A percentile compares a stretch with the other conserved stretches of the same genome.
These are phyloP conservation scores for Neopelma chrysocephalum DNA, from an alignment of 2,797 vertebrate species.

Conservation along the genomic window DNA sequence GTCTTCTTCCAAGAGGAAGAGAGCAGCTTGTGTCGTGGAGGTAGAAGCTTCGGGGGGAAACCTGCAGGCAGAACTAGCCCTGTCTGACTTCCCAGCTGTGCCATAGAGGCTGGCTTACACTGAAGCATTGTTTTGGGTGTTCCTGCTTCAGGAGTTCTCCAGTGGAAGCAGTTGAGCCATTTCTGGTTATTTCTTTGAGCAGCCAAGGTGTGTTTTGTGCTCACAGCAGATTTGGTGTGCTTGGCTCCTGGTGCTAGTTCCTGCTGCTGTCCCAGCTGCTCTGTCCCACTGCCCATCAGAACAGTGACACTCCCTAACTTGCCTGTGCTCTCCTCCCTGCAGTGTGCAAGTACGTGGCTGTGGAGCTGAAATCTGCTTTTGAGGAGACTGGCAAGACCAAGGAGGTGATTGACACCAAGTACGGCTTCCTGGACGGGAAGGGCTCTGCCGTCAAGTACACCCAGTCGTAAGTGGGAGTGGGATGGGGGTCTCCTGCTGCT, in stretches of 20 bases:
- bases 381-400: slow-evolving; percentile 94
- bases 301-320: accelerated
- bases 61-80: not conserved
- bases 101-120: not conserved
- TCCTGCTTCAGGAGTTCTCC: not conserved
- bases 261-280: not conserved
- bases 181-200: not conserved
- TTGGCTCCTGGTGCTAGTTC: not conserved
- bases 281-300: accelerated
- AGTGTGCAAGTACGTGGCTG: slow-evolving; percentile 95
- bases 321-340: not conserved
- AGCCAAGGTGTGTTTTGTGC: not conserved
- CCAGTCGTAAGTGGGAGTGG: slow-evolving; percentile 87
- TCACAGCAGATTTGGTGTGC: accelerated
- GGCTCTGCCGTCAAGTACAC: slow-evolving; percentile 89
- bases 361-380: slow-evolving; percentile 94
- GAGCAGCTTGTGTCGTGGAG: accelerated
- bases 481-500: accelerated
- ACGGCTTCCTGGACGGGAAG: slow-evolving; percentile 89
- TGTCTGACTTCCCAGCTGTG: not conserved
- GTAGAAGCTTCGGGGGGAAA: not conserved
- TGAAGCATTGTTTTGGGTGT: accelerated
- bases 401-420: slow-evolving; percentile 91
- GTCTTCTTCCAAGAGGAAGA: not conserved
- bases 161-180: not conserved